Conservation (phyloP, 2,797 vertebrate genomes). For the Vipera latastei region DNA sequence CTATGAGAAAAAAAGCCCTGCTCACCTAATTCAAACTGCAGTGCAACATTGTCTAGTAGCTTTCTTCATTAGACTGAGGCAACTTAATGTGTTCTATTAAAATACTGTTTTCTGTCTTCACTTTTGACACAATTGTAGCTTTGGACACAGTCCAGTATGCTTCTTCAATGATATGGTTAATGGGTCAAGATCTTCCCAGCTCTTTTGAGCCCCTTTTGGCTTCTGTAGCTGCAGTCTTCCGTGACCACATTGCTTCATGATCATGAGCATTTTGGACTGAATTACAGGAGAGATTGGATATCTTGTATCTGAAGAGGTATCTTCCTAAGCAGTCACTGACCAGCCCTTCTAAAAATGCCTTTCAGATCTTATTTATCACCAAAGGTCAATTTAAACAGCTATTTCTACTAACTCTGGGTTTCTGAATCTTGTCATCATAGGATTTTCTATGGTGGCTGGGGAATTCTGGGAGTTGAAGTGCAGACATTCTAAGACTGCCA, state of each 20-base stretch:
- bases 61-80: neutral
- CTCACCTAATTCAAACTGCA: neutral
- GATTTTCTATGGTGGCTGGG: neutral
- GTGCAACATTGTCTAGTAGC: neutral
- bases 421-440: neutral
- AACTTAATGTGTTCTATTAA: neutral
- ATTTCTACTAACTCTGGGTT: neutral
- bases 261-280: neutral
- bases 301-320: neutral
- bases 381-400: neutral
- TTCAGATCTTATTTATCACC: neutral
- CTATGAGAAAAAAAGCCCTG: no score
- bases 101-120: neutral
- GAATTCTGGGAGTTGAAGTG: neutral
- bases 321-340: neutral
- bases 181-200: neutral
- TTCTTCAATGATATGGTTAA: neutral
- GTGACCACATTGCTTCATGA: neutral
- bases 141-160: neutral
- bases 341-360: neutral
- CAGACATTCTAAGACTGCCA: neutral
- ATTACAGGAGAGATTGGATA: neutral
- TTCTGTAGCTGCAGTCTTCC: neutral
- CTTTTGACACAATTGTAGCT: neutral
- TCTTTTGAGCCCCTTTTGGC: neutral